Percentiles rank a stretch among this genome's conserved stretches.
Evolutionary conservation across 2,113 vertebrate species (phyloP).

Genomic region (Xenopus laevis): DNA sequence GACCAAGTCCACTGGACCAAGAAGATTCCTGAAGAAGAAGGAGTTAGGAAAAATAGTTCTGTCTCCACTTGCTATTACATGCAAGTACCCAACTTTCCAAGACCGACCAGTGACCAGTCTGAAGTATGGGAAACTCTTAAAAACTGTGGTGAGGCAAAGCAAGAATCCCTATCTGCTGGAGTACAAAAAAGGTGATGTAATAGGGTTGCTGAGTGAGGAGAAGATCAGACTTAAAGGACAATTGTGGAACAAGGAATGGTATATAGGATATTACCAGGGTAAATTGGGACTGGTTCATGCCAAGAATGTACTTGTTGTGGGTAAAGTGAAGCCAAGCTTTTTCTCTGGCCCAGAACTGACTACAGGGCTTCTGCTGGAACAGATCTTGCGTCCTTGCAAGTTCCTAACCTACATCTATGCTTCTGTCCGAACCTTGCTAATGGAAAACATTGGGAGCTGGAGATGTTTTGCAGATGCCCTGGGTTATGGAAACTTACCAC

Average conservation of each 20-base stretch:
- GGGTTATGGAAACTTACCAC: constrained; percentile 78
- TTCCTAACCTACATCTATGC: constrained; percentile 97
- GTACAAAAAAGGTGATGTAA: constrained; percentile 87
- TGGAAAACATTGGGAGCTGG: constrained; percentile 95
- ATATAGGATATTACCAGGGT: constrained; percentile 90
- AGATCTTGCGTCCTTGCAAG: constrained; percentile 88
- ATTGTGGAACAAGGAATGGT: constrained; percentile 97
- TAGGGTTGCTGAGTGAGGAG: constrained; percentile 89
- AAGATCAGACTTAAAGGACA: constrained; percentile 88
- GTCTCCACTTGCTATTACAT: constrained; percentile 77
- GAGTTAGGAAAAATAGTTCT: constrained; percentile 89
- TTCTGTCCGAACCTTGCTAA: constrained; percentile 86
- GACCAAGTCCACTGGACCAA: constrained; percentile 70
- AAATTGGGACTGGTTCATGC: constrained; percentile 84
- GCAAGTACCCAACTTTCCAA: constrained; percentile 88
- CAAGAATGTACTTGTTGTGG: constrained; percentile 88
- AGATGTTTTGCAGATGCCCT: constrained; percentile 84
- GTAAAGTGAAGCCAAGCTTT: constrained; percentile 76
- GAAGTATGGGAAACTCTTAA: constrained; percentile 88
- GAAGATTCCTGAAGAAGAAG: constrained; percentile 93
- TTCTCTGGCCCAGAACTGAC: constrained; percentile 82
- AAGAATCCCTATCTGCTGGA: constrained; percentile 92
- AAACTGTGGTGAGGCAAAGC: constrained; percentile 88
- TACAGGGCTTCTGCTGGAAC: constrained; percentile 80
- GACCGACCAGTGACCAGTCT: constrained; percentile 78